These are phyloP conservation scores for Isichthys henryi DNA, from an alignment of 2,113 vertebrate genomes.

Conservation along the genomic window DNA sequence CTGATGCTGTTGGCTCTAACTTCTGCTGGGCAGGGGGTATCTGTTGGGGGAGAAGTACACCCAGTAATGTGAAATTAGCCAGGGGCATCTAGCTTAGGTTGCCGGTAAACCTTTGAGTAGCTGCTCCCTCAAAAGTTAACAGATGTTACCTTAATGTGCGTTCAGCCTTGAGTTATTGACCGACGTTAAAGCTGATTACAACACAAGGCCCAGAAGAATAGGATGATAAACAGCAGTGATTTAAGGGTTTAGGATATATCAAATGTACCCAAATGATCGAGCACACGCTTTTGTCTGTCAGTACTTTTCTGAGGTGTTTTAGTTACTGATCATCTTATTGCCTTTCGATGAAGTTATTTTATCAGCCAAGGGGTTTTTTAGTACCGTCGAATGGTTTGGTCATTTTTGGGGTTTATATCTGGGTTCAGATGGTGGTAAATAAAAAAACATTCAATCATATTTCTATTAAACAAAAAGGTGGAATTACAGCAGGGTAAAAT, in stretches of 20 bases:
- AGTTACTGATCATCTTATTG: not conserved
- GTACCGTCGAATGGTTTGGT: not conserved
- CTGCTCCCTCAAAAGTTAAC: not conserved
- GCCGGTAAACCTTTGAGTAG: not conserved
- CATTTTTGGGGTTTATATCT: not conserved
- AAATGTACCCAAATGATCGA: not conserved
- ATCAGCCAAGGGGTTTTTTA: not conserved
- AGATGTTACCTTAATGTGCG: not conserved
- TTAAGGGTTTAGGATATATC: not conserved
- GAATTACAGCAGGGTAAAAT: slow-evolving; percentile 7
- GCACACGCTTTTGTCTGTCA: not conserved
- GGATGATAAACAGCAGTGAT: not conserved
- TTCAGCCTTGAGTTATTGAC: not conserved
- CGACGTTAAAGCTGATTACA: not conserved
- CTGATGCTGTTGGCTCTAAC: not conserved
- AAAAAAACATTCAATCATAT: not conserved
- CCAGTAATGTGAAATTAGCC: not conserved
- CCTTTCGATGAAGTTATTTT: not conserved
- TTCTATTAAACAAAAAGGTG: slow-evolving; percentile 23
- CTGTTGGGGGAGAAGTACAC: not conserved
- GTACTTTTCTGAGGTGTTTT: not conserved
- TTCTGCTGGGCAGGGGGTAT: slow-evolving; percentile 28
- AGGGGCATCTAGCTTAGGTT: not conserved
- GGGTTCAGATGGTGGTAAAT: not conserved
- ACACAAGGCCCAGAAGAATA: not conserved